A percentile compares a stretch with the other conserved stretches of the same genome.
phyloP scores from a whole-genome alignment of 2,113 vertebrate genomes.

The Gambusia holbrooki region DNA sequence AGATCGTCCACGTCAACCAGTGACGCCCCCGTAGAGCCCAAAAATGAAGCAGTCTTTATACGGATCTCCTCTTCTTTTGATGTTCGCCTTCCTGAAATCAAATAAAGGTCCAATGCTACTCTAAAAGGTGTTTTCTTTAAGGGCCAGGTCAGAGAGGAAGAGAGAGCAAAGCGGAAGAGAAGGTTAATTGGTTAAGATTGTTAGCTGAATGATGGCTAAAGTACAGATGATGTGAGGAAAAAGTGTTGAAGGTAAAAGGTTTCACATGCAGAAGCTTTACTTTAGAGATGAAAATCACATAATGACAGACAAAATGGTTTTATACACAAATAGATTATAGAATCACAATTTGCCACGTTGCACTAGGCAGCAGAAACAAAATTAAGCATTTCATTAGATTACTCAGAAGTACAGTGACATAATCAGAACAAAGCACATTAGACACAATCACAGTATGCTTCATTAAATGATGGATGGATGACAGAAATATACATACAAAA shows the following conservation, averaged over 20 bases:
- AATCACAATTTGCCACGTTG: not conserved
- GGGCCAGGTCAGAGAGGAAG: constrained; percentile 46
- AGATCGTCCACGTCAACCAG: constrained; percentile 86
- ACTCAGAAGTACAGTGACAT: not conserved
- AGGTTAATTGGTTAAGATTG: constrained; percentile 54
- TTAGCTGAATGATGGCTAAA: constrained; percentile 26
- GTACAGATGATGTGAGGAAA: constrained; percentile 23
- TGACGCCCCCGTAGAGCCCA: constrained; percentile 81
- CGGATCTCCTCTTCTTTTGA: constrained; percentile 32
- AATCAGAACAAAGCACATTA: not conserved
- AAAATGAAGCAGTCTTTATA: constrained; percentile 83
- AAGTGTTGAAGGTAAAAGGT: not conserved
- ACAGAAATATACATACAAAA: not conserved
- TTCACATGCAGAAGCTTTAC: constrained; percentile 1
- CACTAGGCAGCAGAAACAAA: not conserved
- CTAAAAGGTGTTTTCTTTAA: constrained; percentile 74
- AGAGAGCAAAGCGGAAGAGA: constrained; percentile 66
- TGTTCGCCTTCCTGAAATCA: constrained; percentile 50
- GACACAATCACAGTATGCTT: not conserved
- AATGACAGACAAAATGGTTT: not conserved
- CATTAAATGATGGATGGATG: constrained; percentile 16
- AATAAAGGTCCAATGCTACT: constrained; percentile 66
- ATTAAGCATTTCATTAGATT: not conserved
- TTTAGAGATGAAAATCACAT: not conserved
- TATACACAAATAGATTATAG: constrained; percentile 5